Conservation (phyloP, 2,797 vertebrate species). For the Tadarida brasiliensis region DNA sequence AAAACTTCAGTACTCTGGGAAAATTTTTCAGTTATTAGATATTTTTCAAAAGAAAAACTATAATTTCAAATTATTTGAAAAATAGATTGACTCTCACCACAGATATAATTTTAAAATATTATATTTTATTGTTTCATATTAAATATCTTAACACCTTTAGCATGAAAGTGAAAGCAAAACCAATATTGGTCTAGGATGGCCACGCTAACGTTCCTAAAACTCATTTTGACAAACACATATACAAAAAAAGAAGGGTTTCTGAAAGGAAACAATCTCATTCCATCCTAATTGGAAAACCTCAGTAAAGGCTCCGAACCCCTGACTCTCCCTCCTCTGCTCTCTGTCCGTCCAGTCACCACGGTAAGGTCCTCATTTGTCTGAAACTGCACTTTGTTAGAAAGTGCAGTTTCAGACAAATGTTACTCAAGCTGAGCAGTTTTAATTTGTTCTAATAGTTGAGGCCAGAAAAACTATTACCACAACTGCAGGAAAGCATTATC, state of each 20-base stretch:
- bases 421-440: constrained; percentile 81
- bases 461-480: constrained; percentile 74
- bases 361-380: constrained; percentile 39
- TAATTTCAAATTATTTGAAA: constrained; percentile 44
- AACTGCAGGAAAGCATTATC: constrained; percentile 68
- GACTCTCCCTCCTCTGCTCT: not conserved
- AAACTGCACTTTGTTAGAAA: constrained; percentile 13
- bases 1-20: not conserved
- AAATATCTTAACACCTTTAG: not conserved
- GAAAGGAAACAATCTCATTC: not conserved
- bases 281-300: not conserved
- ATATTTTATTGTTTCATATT: not conserved
- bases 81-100: not conserved
- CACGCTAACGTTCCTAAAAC: not conserved
- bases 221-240: not conserved
- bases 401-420: no score
- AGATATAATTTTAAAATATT: not conserved
- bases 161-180: not conserved
- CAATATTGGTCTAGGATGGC: not conserved
- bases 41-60: constrained; percentile 33
- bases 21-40: constrained; percentile 3
- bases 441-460: constrained; percentile 80
- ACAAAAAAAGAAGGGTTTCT: not conserved
- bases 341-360: not conserved
- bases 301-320: not conserved